A percentile compares a stretch with the other conserved stretches of the same genome.
Evolutionary conservation across 2,113 vertebrate species (phyloP).

Genomic region (Morphnarchus princeps): DNA sequence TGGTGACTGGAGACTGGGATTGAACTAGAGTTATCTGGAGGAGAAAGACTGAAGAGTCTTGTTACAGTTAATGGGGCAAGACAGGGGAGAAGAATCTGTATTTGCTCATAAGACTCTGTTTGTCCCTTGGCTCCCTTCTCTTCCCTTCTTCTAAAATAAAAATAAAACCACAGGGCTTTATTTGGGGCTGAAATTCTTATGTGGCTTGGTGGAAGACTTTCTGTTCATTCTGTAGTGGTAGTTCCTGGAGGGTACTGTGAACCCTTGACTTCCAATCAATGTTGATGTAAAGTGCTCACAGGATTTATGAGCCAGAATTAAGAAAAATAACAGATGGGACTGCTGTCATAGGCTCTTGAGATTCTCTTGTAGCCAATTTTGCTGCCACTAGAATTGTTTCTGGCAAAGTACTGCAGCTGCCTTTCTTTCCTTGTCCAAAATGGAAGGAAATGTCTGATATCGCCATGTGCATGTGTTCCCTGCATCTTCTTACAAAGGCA

Average conservation of each 20-base stretch:
- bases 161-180: neutral
- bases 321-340: neutral
- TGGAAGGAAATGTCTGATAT: neutral
- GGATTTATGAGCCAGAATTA: conserved; percentile 7
- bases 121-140: neutral
- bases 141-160: neutral
- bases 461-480: accelerated
- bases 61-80: neutral
- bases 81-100: neutral
- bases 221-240: neutral
- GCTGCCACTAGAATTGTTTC: neutral
- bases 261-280: neutral
- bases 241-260: neutral
- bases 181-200: neutral
- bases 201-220: neutral
- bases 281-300: neutral
- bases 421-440: neutral
- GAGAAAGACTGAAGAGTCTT: neutral
- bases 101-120: neutral
- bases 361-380: neutral
- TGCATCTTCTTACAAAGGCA: neutral
- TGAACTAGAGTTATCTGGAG: neutral
- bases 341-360: neutral
- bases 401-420: neutral
- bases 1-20: neutral